Evolutionary conservation across 2,113 vertebrate genomes (phyloP), one percentile per base, ranked within the genome.

Genomic region (Brachyhypopomus gauderio): DNA sequence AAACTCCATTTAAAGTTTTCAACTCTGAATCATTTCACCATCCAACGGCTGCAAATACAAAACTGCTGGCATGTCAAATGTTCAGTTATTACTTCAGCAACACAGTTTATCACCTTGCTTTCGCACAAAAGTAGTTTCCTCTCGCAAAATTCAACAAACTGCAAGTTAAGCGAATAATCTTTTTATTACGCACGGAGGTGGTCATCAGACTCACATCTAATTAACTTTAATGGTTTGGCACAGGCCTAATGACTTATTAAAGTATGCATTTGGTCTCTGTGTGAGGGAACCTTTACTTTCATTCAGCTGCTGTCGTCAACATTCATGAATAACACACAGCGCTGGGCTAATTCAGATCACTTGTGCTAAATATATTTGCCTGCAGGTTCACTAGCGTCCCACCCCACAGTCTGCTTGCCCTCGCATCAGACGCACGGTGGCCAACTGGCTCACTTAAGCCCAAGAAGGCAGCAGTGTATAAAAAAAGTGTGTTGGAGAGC

Each of bases 361-460:
- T 88, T 79, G 85, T 86, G 78, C 55, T 76, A 83, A 84, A 84
- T 75, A 63, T 84, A 72, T 62, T 75, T 67, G 84, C 87, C 88
- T 89, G 83, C 78, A 87, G 83, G 88, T 89, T 86, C 85, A 67
- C 74, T 52, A 52, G 9, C 45, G 14, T 11, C 9, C 12, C 45
- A 71, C 75, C 77, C 58, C 34, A 23, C 14, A 77, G 78, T 83
- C 75, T 79, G 86, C 83, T 80, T 83, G 80, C 62, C 73, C 80
- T 85, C 83, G 80, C 86, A 88, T 86, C 85, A 56, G 62, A 85
- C 74, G 75, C 79, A 80, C 84, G 82, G 87, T 80, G 55, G 87
- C 85, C 88, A 88, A 80, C 81, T 83, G 64, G 86, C 87, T 89
- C 88, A 88, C 87, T 86, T 84, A 41, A 83, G 67, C 89, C 89